These are phyloP conservation scores for Syritta pipiens DNA, from an alignment of 2,888 invertebrate species.

Conservation along the genomic window DNA sequence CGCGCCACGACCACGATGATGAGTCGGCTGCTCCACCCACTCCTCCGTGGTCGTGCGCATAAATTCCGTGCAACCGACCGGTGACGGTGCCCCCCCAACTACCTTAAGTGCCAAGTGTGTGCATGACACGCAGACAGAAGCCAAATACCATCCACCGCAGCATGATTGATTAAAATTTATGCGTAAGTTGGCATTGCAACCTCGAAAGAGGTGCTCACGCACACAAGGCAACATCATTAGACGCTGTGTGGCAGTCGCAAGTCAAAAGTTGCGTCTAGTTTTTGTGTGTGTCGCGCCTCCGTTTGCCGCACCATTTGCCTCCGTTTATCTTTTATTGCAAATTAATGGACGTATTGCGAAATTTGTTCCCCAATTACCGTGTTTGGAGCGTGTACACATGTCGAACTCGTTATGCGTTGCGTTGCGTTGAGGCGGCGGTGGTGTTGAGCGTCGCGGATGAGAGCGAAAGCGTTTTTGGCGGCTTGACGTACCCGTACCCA, in stretches of 20 bases:
- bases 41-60: constrained; percentile 26
- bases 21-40: constrained; percentile 42
- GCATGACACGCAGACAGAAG: constrained; percentile 38
- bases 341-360: constrained; percentile 66
- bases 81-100: constrained; percentile 17
- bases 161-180: constrained; percentile 67
- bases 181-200: constrained; percentile 63
- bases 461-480: constrained; percentile 68
- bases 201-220: neutral
- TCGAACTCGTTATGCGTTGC: constrained; percentile 64
- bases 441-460: neutral
- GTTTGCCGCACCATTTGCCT: constrained; percentile 41
- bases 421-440: no score
- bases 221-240: constrained; percentile 59
- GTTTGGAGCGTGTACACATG: constrained; percentile 46
- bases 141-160: constrained; percentile 14
- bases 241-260: neutral
- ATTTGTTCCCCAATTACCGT: constrained; percentile 58
- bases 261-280: constrained; percentile 1
- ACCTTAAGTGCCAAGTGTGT: constrained; percentile 34
- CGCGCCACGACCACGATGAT: constrained; percentile 21
- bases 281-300: constrained; percentile 1
- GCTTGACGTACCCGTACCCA: constrained; percentile 37
- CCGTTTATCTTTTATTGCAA: constrained; percentile 64
- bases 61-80: constrained; percentile 13